Evolutionary conservation across 2,888 invertebrate genomes (phyloP), one percentile per base, ranked within the genome.

Genomic region (Phalangium opilio): DNA sequence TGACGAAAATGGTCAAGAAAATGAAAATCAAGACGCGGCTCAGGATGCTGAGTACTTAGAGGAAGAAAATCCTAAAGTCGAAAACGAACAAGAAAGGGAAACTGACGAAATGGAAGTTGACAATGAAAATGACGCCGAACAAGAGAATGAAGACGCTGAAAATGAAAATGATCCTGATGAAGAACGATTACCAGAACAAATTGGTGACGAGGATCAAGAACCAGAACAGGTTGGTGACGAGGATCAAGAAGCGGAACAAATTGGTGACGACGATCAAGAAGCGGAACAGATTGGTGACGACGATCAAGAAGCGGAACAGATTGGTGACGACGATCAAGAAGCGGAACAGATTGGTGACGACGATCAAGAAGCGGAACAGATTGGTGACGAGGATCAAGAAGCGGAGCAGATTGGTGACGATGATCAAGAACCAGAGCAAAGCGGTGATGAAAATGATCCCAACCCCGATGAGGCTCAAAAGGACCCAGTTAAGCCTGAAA

Each of bases 211-310:
- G 10, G 44, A 27, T 27, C 27, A 27, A 27, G 27, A 27, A 7
- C n/a, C n/a, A n/a, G n/a, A n/a, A n/a, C n/a, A n/a, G n/a, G n/a
- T n/a, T n/a, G n/a, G n/a, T n/a, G n/a, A n/a, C n/a, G 32, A 47
- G 45, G 44, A 38, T 41, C 19, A 48, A 41, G 17, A 52, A 51
- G 35, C 27, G 34, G 33, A 20, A n/a, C n/a, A n/a, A n/a, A n/a
- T n/a, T n/a, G n/a, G n/a, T n/a, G n/a, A n/a, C n/a, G 38, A 38
- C 10, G 38, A 38, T 38, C 15, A 38, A 18, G 38, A 38, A 38
- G 12, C 2, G 18, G 38, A 55, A 38, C 58, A 59, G 15, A 56
- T 57, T n/a, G 55, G 55, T 5, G 49, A 49, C 12, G 54, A 53
- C 15, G 20, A 42, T 14, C 43, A 46, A 39, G 41, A 48, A 27